phyloP scores from a whole-genome alignment of 2,888 invertebrate species.

The Caenorhabditis sinica region DNA sequence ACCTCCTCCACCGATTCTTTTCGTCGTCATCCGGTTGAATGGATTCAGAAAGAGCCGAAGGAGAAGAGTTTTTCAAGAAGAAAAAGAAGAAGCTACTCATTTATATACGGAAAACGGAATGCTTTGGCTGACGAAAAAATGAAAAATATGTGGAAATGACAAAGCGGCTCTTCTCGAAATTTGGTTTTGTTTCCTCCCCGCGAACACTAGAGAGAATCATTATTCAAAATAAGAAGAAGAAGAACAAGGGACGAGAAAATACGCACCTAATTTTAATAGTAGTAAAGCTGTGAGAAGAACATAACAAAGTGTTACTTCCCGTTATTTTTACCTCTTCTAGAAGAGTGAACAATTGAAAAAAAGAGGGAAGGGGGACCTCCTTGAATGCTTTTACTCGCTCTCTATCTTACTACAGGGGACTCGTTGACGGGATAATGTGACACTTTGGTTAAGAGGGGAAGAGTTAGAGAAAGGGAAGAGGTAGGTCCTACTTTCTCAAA shows the following conservation, averaged over 20 bases:
- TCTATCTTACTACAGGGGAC: neutral
- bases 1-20: neutral
- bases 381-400: constrained; percentile 6
- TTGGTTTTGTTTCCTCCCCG: neutral
- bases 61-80: neutral
- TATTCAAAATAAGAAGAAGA: constrained; percentile 4
- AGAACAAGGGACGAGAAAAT: too few species aligned
- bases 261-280: constrained; percentile 29
- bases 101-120: constrained; percentile 11
- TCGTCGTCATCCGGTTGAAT: constrained; percentile 31
- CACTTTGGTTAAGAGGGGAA: constrained; percentile 27
- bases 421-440: constrained; percentile 62
- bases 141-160: constrained; percentile 4
- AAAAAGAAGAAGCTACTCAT: constrained; percentile 18
- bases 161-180: constrained; percentile 1
- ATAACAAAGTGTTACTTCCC: constrained; percentile 36
- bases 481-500: neutral
- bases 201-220: neutral
- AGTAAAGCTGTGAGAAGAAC: constrained; percentile 17
- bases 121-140: neutral
- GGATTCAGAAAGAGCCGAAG: neutral
- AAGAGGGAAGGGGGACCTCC: constrained; percentile 8
- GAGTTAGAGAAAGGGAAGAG: constrained; percentile 11
- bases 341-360: constrained; percentile 9
- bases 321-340: constrained; percentile 6